phyloP scores from a whole-genome alignment of 2,113 vertebrate genomes.

The Parus major region DNA sequence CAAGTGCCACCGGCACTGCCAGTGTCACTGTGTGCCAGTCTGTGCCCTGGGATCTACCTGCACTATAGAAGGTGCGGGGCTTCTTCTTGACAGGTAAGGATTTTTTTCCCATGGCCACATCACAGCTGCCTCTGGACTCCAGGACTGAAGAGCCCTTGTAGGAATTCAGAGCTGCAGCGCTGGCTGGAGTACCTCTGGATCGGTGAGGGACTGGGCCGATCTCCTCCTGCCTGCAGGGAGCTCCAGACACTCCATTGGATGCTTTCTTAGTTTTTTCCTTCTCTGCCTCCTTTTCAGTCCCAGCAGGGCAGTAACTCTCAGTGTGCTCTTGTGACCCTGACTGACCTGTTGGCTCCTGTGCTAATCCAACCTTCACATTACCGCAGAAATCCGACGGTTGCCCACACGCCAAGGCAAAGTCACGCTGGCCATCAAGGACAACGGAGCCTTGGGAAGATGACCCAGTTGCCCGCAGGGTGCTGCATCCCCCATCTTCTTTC shows the following conservation, averaged over 20 bases:
- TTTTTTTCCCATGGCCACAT: slow-evolving; percentile 47
- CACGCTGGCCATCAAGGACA: neutral
- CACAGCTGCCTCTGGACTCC: slow-evolving; percentile 25
- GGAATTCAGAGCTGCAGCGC: neutral
- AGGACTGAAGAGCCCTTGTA: slow-evolving; percentile 1
- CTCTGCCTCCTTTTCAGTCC: neutral
- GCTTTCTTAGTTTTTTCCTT: neutral
- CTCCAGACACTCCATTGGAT: neutral
- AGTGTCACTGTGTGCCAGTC: neutral
- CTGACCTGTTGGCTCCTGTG: neutral
- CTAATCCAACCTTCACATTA: neutral
- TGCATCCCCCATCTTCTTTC: neutral
- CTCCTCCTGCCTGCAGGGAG: slow-evolving; percentile 28
- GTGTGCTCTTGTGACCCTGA: neutral
- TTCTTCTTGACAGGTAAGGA: slow-evolving; percentile 81
- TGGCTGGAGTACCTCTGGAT: slow-evolving; percentile 60
- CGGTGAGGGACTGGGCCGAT: slow-evolving; percentile 47
- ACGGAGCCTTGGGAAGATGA: rapidly evolving
- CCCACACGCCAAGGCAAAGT: neutral
- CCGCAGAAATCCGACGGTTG: neutral
- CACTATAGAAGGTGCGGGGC: slow-evolving; percentile 86
- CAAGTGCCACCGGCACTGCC: neutral
- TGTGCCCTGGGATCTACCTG: slow-evolving; percentile 70
- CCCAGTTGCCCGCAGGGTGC: neutral
- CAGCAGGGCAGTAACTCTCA: neutral